These are phyloP conservation scores for Thelaira solivaga DNA, from an alignment of 2,888 invertebrate species.

Conservation along the genomic window DNA sequence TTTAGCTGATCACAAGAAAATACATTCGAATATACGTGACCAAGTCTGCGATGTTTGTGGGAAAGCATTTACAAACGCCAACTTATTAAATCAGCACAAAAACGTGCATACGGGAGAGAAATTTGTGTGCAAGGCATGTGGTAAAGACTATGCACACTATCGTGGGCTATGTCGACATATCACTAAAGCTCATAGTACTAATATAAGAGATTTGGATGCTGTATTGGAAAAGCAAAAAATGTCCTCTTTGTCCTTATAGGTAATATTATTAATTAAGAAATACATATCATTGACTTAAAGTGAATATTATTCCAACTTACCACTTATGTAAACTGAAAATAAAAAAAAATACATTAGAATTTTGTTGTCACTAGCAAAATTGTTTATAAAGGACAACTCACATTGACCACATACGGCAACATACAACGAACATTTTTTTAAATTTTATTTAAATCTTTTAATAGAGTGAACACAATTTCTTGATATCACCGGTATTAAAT, in stretches of 20 bases:
- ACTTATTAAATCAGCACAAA: slow-evolving; percentile 61
- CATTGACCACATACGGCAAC: no score
- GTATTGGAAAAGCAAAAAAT: slow-evolving; percentile 29
- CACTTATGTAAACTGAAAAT: no score
- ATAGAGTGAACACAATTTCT: no score
- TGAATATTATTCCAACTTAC: no score
- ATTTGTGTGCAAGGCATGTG: slow-evolving; percentile 58
- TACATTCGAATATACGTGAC: slow-evolving; percentile 59
- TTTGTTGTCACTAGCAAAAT: no score
- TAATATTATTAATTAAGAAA: no score
- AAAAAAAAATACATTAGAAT: no score
- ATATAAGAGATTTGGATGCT: slow-evolving; percentile 43
- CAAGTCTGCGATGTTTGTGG: slow-evolving; percentile 63
- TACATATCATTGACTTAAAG: no score
- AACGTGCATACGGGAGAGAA: slow-evolving; percentile 55
- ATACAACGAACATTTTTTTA: no score
- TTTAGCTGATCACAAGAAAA: slow-evolving; percentile 58
- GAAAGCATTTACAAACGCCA: slow-evolving; percentile 57
- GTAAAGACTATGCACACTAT: slow-evolving; percentile 58
- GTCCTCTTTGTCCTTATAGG: not conserved
- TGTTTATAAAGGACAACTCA: no score
- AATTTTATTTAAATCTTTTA: no score
- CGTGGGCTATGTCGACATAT: slow-evolving; percentile 55
- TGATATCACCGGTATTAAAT: no score
- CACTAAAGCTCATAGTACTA: slow-evolving; percentile 40